Base-by-base conservation (phyloP, 1,140 invertebrate species). In the Platorchestia sp. region DNA sequence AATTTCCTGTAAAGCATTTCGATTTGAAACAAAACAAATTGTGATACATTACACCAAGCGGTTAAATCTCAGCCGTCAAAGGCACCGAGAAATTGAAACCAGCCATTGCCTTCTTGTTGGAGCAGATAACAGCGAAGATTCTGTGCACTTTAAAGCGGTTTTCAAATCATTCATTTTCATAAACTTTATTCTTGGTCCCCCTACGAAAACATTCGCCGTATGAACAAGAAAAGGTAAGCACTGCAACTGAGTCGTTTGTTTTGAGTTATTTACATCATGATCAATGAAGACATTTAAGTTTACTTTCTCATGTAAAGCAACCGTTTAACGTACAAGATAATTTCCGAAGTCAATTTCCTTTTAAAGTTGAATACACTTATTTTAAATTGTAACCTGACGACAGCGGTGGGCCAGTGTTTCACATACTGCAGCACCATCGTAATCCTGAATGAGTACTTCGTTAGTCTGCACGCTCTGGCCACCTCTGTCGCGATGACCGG, bases 371-470 rank as follows among this genome's bases (percentile, higher is more conserved):
- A n/a, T n/a, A 75, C 14, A 27, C 59, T 10, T 19, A 10, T 1
- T 3, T 19, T 75, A 27, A 14, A 3, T 75, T 3, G 27, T 75
- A 75, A 10, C 59, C 27, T n/a, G n/a, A 40, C 40, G 14, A 43
- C 87, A 90, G 87, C 87, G 3, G 87, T 90, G 44, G 87, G 87
- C 41, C 41, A 43, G 87, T 90, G 87, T 41, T 90, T 90, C 44
- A 44, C 87, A 3, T 90, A 90, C 87, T 90, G 41, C 41, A 90
- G 87, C 27, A 44, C 44, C 87, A 90, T 90, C 87, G 87, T 90
- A 6, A 41, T 90, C 41, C 87, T 90, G 7, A 90, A 42, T 41
- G 19, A 90, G 19, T 90, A 90, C 87, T 90, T 90, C 87, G 3
- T 42, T 3, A 22, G 44, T 19, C 27, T 43, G 41, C 87, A 90